A percentile compares a stretch with the other conserved stretches of the same genome.
Evolutionary conservation across 1,140 invertebrate genomes (phyloP).

Genomic region (Antheraea pernyi): DNA sequence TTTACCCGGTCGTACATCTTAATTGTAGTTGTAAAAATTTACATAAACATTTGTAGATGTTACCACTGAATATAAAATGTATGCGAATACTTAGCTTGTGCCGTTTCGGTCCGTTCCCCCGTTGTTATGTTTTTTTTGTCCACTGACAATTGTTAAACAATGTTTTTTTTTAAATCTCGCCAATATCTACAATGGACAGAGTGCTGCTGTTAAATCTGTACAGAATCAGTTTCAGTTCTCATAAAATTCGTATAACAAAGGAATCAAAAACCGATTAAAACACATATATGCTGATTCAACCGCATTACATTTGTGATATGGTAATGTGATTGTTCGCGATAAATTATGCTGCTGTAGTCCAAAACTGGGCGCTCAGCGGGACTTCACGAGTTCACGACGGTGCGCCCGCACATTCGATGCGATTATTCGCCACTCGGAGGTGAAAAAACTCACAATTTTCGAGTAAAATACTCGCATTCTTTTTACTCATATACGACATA

Average conservation of each 20-base stretch:
- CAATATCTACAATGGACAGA: not conserved
- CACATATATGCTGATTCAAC: conserved; percentile 59
- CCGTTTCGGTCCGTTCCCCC: not conserved
- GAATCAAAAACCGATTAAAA: conserved; percentile 72
- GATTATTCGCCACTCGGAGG: conserved; percentile 38
- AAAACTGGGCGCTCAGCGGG: conserved; percentile 57
- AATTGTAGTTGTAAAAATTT: not conserved
- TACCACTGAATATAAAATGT: not conserved
- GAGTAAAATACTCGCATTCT: conserved; percentile 42
- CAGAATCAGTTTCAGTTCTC: conserved; percentile 22
- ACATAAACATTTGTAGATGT: not conserved
- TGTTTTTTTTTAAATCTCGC: conserved; percentile 48
- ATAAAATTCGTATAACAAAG: conserved; percentile 75
- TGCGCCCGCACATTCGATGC: conserved; percentile 45
- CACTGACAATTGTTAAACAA: conserved; percentile 47
- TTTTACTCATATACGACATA: conserved; percentile 19
- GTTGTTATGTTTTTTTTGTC: conserved; percentile 10
- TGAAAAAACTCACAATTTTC: conserved; percentile 64
- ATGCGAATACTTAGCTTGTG: not conserved
- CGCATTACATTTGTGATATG: conserved; percentile 74
- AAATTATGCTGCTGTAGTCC: conserved; percentile 65
- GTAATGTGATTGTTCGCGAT: conserved; percentile 77
- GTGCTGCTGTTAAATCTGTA: not conserved
- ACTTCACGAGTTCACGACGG: conserved; percentile 30
- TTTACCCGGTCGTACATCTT: not conserved